A percentile compares a stretch with the other conserved stretches of the same genome.
phyloP scores from a whole-genome alignment of 2,888 invertebrate genomes.

The Lagria hirta region DNA sequence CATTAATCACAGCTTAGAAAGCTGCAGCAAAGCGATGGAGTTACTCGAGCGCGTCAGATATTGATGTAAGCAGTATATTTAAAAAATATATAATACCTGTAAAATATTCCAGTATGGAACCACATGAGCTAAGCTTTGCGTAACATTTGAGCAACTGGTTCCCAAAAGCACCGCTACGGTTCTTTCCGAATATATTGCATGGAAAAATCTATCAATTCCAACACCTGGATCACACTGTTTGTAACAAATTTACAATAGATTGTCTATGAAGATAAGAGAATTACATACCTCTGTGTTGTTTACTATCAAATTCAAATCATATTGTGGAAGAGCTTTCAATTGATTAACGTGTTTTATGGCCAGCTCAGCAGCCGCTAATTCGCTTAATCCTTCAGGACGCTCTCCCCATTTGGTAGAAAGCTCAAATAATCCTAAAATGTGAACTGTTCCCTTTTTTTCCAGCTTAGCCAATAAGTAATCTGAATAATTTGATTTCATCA shows the following conservation, averaged over 20 bases:
- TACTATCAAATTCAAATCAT: slow-evolving; percentile 71
- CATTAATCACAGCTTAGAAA: too few species aligned
- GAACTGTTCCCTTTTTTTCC: too few species aligned
- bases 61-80: too few species aligned
- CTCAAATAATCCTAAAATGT: slow-evolving; percentile 76
- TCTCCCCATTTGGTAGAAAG: slow-evolving; percentile 66
- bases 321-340: slow-evolving; percentile 68
- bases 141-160: slow-evolving; percentile 89
- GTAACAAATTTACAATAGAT: slow-evolving; percentile 5
- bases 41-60: too few species aligned
- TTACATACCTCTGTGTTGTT: slow-evolving; percentile 84
- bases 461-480: too few species aligned
- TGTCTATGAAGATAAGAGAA: too few species aligned
- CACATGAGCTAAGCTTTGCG: slow-evolving; percentile 86
- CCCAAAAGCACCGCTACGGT: slow-evolving; percentile 78
- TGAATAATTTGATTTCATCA: neutral
- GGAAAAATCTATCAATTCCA: slow-evolving; percentile 88
- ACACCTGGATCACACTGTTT: slow-evolving; percentile 87
- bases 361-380: slow-evolving; percentile 74
- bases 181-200: slow-evolving; percentile 81
- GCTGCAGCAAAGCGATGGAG: too few species aligned
- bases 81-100: slow-evolving; percentile 70
- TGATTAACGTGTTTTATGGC: slow-evolving; percentile 81
- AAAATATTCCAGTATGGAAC: slow-evolving; percentile 92
- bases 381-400: slow-evolving; percentile 70